Evolutionary conservation across 2,888 invertebrate species (phyloP).

Genomic region (Amphiduros pacificus): DNA sequence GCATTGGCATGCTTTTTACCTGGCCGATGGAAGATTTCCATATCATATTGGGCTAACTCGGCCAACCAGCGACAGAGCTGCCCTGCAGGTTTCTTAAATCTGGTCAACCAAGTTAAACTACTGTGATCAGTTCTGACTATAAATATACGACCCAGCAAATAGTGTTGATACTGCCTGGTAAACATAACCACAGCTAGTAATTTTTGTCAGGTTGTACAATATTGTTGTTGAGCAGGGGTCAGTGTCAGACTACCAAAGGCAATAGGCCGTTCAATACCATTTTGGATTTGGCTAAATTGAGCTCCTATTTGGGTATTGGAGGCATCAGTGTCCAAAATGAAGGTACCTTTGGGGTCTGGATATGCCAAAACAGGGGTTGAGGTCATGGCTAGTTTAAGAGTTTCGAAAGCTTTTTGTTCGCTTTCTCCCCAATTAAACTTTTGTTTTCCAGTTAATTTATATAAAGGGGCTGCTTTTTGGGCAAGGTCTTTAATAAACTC

Average conservation of each 20-base stretch:
- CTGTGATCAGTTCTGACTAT: not conserved
- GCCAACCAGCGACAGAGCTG: not conserved
- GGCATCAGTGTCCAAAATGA: conserved; percentile 3
- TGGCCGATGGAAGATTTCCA: not conserved
- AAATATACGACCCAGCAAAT: not conserved
- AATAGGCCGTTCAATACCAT: not conserved
- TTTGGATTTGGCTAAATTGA: not conserved
- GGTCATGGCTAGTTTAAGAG: too few species aligned
- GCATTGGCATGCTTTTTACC: conserved; percentile 1
- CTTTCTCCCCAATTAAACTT: too few species aligned
- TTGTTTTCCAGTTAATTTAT: too few species aligned
- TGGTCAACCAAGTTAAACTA: not conserved
- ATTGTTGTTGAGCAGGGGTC: not conserved
- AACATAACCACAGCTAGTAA: not conserved
- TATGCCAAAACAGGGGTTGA: too few species aligned
- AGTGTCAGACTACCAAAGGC: not conserved
- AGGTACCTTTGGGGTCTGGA: too few species aligned
- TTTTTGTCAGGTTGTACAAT: not conserved
- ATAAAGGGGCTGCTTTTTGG: too few species aligned
- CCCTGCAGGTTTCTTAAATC: not conserved
- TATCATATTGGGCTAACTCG: not conserved
- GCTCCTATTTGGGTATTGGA: not conserved
- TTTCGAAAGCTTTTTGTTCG: too few species aligned
- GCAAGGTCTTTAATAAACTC: too few species aligned
- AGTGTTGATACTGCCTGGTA: not conserved